Evolutionary conservation across 2,113 vertebrate species (phyloP), one percentile per base, ranked within the genome.

Genomic region (Aplodontia rufa): DNA sequence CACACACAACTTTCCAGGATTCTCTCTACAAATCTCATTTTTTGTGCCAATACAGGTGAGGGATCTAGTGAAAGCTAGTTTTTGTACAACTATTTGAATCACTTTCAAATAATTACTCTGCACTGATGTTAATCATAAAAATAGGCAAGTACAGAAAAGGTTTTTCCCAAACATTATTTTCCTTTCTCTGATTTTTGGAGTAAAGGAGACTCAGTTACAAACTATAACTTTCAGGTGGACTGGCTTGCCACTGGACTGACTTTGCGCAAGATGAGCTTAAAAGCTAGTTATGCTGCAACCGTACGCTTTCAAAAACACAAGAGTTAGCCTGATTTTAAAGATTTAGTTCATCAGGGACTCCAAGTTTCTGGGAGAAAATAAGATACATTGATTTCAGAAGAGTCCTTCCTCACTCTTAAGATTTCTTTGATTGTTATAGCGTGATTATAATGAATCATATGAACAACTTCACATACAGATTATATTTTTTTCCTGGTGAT

Each of bases 401-500:
- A 87, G 22, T 60, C 32, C 22, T 92, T 83, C 30, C 35, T 76
- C 13, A 79, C 6, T 91, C 51, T 81, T 91, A 80, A 90, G 37
- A 68, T 75, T 55, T 82, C 53, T 91, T 92, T 76, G 49, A 87
- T 92, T 88, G 62, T 76, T 66, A 49, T 5, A 95, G 79, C 35
- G 35, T 30, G 14, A 93, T 93, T 87, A 83, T 85, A 90, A 90
- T 86, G 74, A 94, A 76, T 92, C 80, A 84, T 13, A 47, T 75
- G 92, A 96, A 88, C 76, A 84, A 90, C 8, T 1, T 92, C 28
- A 0, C 97, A 97, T 98, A 92, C 91, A 94, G 53, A 96, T 94
- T 97, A 91, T 94, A 87, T 95, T 92, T 97, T 92, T 97, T 93
- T 76, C 91, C 89, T 55, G 35, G 55, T 96, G 97, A 98, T 72